Evolutionary conservation across 2,113 vertebrate genomes (phyloP).

Genomic region (Micronycteris hirsuta): DNA sequence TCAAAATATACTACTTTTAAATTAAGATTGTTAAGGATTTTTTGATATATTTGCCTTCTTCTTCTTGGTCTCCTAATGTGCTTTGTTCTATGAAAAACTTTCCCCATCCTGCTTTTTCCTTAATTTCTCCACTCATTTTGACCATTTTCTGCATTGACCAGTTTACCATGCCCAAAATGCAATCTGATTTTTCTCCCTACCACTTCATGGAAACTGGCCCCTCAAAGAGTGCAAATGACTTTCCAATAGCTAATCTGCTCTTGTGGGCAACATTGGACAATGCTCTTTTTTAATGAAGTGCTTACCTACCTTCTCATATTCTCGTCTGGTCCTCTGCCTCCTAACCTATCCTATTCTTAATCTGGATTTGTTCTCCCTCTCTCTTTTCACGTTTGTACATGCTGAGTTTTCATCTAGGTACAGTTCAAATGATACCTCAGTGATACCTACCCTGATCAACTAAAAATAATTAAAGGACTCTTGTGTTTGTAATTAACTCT

Average conservation of each 20-base stretch:
- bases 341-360: background rate
- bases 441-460: background rate
- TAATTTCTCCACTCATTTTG: background rate
- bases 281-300: background rate
- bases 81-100: background rate
- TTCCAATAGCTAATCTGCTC: background rate
- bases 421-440: background rate
- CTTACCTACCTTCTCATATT: background rate
- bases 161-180: background rate
- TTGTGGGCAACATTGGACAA: background rate
- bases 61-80: background rate
- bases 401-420: background rate
- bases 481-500: background rate
- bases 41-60: background rate
- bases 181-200: background rate
- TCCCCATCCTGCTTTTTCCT: background rate
- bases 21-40: background rate
- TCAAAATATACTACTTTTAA: background rate
- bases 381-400: background rate
- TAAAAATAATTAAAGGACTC: background rate
- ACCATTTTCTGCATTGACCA: background rate
- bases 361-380: background rate
- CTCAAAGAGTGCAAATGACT: background rate
- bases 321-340: background rate
- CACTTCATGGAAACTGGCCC: background rate